phyloP scores from a whole-genome alignment of 2,797 vertebrate species.

The Phrynocephalus vlangalii region DNA sequence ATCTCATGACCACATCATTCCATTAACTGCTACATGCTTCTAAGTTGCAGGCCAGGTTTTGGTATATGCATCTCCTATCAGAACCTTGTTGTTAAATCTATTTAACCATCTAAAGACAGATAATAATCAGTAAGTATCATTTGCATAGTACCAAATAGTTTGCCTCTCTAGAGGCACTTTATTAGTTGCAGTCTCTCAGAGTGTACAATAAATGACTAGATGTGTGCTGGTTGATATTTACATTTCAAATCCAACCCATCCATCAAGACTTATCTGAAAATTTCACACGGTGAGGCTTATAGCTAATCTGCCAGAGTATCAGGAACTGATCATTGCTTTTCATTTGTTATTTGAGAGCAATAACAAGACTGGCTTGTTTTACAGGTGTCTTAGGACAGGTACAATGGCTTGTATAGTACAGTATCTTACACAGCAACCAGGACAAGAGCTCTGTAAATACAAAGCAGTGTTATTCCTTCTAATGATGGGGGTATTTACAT shows the following conservation, averaged over 20 bases:
- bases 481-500: background rate
- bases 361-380: too few species aligned
- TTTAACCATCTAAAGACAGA: background rate
- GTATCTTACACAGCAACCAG: too few species aligned
- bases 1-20: background rate
- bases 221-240: background rate
- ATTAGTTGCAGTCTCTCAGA: background rate
- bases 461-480: too few species aligned
- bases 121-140: background rate
- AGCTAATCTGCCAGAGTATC: background rate
- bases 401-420: too few species aligned
- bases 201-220: background rate
- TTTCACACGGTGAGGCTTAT: background rate
- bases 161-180: background rate
- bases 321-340: constrained; percentile 15
- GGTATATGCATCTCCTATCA: background rate
- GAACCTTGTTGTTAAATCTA: background rate
- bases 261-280: background rate
- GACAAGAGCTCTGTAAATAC: too few species aligned
- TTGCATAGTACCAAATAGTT: background rate
- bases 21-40: background rate
- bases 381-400: too few species aligned
- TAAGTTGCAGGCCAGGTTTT: background rate
- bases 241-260: background rate
- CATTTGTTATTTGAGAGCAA: too few species aligned